phyloP scores from a whole-genome alignment of 2,797 vertebrate species.

The Epinephelus malabaricus region DNA sequence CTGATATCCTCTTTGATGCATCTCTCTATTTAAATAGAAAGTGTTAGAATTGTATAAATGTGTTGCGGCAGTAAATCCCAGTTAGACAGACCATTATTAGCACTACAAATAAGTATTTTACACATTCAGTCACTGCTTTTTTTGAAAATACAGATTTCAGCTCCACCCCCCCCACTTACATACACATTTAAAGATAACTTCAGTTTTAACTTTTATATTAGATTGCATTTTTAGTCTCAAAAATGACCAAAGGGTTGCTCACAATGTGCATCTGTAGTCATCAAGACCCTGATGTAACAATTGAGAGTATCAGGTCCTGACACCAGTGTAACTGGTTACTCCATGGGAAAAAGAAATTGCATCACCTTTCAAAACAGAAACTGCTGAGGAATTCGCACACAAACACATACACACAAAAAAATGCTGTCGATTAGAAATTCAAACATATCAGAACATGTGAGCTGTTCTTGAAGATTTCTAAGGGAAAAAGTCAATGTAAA shows the following conservation, averaged over 20 bases:
- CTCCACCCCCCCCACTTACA: not conserved
- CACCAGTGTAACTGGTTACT: not conserved
- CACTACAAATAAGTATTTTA: slow-evolving; percentile 1
- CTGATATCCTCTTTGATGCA: not conserved
- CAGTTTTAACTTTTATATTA: not conserved
- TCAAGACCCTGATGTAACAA: slow-evolving; percentile 5
- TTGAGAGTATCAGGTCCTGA: not conserved
- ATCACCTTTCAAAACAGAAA: not conserved
- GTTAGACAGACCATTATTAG: slow-evolving; percentile 1
- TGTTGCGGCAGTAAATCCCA: not conserved
- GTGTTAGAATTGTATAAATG: not conserved
- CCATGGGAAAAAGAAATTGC: not conserved
- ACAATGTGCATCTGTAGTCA: not conserved
- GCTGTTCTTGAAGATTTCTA: not conserved
- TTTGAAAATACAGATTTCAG: not conserved
- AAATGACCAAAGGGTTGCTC: slow-evolving; percentile 1
- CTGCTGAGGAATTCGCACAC: not conserved
- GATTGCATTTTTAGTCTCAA: not conserved
- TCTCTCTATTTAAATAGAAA: not conserved
- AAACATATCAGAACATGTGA: not conserved
- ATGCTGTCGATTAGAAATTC: not conserved
- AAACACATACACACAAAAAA: too few relatives aligned
- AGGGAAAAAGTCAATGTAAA: not conserved
- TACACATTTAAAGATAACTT: not conserved
- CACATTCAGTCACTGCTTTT: slow-evolving; percentile 24